Conservation (phyloP, 2,113 vertebrate species). For the Petromus typicus region DNA sequence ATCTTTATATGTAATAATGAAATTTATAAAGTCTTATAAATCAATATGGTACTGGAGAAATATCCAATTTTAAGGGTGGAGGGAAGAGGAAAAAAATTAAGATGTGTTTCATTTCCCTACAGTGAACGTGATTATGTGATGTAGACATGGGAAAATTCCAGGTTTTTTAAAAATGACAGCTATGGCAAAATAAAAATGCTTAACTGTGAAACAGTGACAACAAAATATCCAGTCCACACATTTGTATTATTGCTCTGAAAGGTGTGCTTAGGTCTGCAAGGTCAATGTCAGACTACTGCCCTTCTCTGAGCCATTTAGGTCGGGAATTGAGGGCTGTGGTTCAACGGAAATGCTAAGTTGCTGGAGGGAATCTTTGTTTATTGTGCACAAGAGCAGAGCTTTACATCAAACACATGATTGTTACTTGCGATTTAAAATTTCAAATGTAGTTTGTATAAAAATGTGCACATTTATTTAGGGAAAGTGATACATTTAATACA, state of each 20-base stretch:
- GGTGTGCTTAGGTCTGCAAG: neutral
- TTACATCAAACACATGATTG: neutral
- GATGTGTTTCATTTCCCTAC: neutral
- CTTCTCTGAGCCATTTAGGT: neutral
- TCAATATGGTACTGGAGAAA: neutral
- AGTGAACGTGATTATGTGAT: neutral
- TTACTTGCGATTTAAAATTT: neutral
- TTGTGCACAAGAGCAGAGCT: no score
- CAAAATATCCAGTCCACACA: neutral
- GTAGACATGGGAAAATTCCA: neutral
- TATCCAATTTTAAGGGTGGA: neutral
- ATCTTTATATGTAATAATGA: neutral
- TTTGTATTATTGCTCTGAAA: neutral
- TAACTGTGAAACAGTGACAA: neutral
- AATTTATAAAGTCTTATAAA: neutral
- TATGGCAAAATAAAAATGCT: neutral
- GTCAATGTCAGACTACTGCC: neutral
- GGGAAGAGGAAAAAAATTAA: neutral
- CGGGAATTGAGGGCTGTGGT: neutral
- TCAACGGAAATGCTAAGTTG: neutral
- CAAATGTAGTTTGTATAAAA: constrained; percentile 8
- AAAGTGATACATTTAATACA: neutral
- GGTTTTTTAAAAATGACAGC: neutral
- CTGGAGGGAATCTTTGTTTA: neutral
- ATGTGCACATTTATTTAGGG: neutral